Evolutionary conservation across 2,113 vertebrate species (phyloP).

Genomic region (Nothocercus julius): DNA sequence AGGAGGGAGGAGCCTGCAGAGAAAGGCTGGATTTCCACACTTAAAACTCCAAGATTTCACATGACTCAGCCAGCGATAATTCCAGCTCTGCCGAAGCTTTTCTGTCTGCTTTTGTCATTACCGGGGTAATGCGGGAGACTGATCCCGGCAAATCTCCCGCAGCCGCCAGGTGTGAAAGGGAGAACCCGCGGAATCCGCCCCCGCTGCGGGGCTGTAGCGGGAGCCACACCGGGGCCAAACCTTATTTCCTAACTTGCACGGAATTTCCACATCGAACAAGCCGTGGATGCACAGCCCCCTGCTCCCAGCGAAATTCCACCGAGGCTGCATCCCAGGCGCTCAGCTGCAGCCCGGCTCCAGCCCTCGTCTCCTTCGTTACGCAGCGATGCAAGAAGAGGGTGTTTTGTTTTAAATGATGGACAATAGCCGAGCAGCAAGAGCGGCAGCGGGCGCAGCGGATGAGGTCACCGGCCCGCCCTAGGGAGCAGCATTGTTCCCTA

Average conservation of each 20-base stretch:
- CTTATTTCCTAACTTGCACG: not conserved
- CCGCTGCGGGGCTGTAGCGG: no score
- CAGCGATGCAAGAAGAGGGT: rapidly evolving
- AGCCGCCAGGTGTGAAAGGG: conserved; percentile 66
- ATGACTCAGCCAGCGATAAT: conserved; percentile 66
- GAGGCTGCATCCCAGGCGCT: not conserved
- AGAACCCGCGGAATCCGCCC: not conserved
- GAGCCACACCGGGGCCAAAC: not conserved
- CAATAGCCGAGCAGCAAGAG: not conserved
- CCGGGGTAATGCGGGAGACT: conserved; percentile 62
- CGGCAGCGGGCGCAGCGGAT: not conserved
- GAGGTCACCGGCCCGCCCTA: conserved; percentile 8
- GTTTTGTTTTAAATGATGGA: not conserved
- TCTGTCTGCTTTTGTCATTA: conserved; percentile 85
- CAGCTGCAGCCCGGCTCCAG: not conserved
- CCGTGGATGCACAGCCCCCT: rapidly evolving
- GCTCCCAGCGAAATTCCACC: not conserved
- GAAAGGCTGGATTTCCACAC: conserved; percentile 65
- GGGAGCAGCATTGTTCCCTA: not conserved
- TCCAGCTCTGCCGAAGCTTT: conserved; percentile 72
- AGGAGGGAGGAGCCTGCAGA: conserved; percentile 34
- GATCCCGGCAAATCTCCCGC: conserved; percentile 64
- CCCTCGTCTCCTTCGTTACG: not conserved
- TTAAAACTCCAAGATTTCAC: conserved; percentile 58
- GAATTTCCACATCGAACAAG: not conserved